Conservation (phyloP, 2,113 vertebrate genomes). For the Ammodytes marinus region DNA sequence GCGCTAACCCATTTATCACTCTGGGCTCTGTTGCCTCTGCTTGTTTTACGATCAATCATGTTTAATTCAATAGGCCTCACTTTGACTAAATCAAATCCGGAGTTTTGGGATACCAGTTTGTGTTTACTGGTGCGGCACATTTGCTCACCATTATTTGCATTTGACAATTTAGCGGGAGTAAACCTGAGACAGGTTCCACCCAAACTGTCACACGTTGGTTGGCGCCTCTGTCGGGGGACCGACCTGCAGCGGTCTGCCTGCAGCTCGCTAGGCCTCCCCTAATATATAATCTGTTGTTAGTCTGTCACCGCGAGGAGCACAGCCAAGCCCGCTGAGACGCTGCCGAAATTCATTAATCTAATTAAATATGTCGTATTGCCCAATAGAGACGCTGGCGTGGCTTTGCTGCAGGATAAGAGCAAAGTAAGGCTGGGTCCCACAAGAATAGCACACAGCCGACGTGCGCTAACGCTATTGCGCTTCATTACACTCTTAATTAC, state of each 20-base stretch:
- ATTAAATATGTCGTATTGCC: conserved; percentile 99
- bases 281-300: conserved; percentile 98
- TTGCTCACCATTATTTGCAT: conserved; percentile 84
- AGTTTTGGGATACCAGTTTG: conserved; percentile 63
- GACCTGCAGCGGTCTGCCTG: conserved; percentile 86
- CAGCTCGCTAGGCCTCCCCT: conserved; percentile 87
- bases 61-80: conserved; percentile 70
- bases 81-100: conserved; percentile 66
- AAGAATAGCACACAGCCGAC: conserved; percentile 93
- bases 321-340: conserved; percentile 93
- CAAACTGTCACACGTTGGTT: conserved; percentile 86
- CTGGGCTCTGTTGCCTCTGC: conserved; percentile 41
- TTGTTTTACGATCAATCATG: conserved; percentile 70
- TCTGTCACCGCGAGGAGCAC: conserved; percentile 94
- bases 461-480: conserved; percentile 93
- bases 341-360: conserved; percentile 99
- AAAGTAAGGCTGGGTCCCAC: conserved; percentile 98
- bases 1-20: conserved; percentile 65
- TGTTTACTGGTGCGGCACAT: conserved; percentile 61
- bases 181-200: conserved; percentile 87
- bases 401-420: conserved; percentile 99
- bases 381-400: conserved; percentile 96
- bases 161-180: conserved; percentile 84
- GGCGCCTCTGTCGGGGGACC: conserved; percentile 83
- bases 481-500: conserved; percentile 99